These are phyloP conservation scores for Alaudala cheleensis DNA, from an alignment of 2,113 vertebrate genomes.

Conservation along the genomic window DNA sequence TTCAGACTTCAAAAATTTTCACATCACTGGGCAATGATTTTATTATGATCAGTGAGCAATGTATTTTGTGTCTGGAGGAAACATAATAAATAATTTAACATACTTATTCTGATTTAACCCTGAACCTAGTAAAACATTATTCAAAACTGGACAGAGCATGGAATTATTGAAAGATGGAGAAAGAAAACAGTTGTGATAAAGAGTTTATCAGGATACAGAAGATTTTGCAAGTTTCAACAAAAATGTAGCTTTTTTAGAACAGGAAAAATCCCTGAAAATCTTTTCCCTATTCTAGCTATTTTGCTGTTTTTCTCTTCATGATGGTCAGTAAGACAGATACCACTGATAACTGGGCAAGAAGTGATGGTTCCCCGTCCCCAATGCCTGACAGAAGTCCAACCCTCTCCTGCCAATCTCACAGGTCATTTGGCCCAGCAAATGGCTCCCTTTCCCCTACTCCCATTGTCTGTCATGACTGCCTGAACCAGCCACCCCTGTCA, in stretches of 20 bases:
- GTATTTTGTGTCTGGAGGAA: neutral
- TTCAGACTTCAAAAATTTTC: neutral
- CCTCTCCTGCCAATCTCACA: neutral
- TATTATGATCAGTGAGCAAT: neutral
- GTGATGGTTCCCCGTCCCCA: accelerated
- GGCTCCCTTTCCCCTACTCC: neutral
- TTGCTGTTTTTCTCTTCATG: neutral
- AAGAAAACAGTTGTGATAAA: neutral
- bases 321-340: neutral
- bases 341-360: neutral
- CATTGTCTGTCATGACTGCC: neutral
- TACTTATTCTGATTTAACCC: neutral
- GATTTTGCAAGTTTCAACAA: neutral
- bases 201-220: neutral
- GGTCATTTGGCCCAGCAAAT: neutral
- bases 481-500: accelerated
- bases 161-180: neutral
- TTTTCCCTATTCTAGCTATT: neutral
- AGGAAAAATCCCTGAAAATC: neutral
- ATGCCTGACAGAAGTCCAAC: neutral
- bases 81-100: neutral
- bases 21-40: neutral
- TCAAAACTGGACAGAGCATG: neutral
- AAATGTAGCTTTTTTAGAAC: neutral
- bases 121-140: neutral